Percentiles rank a stretch among this genome's conserved stretches.
Evolutionary conservation across 2,888 invertebrate species (phyloP).

Genomic region (Eurytoma californica): DNA sequence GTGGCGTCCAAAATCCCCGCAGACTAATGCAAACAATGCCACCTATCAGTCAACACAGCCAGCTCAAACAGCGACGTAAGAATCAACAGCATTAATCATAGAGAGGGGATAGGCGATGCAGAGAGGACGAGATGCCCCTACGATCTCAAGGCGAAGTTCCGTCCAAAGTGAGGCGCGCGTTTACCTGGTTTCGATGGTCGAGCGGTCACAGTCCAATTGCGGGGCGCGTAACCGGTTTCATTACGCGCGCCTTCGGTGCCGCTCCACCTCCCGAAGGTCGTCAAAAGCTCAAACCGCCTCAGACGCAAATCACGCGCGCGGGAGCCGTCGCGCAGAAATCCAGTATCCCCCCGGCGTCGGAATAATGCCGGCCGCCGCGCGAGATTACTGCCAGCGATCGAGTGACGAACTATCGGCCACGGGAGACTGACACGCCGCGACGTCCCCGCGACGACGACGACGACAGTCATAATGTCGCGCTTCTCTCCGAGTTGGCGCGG

Average conservation of each 20-base stretch:
- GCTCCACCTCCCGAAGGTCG: constrained; percentile 17
- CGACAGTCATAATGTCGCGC: too few species aligned
- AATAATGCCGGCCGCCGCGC: neutral
- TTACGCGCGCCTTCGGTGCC: constrained; percentile 24
- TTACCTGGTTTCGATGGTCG: neutral
- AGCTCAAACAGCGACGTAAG: too few species aligned
- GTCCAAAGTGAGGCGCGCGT: neutral
- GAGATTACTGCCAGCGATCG: too few species aligned
- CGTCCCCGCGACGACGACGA: too few species aligned
- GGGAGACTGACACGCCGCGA: constrained; percentile 5
- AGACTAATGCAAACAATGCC: too few species aligned
- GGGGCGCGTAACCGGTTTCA: constrained; percentile 1
- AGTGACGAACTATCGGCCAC: constrained; percentile 6
- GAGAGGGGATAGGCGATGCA: too few species aligned
- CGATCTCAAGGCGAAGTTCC: neutral
- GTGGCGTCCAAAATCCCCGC: too few species aligned
- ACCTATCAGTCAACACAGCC: too few species aligned
- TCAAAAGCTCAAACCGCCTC: neutral
- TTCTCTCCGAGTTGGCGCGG: too few species aligned
- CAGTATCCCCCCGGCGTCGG: constrained; percentile 15
- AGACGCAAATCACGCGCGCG: neutral
- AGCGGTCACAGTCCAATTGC: neutral
- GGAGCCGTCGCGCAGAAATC: constrained; percentile 17
- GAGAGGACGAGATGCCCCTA: too few species aligned
- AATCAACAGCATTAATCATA: too few species aligned